Percentiles rank a stretch among this genome's conserved stretches.
Conservation (phyloP, 1,140 invertebrate species). For the Nymphalis io region DNA sequence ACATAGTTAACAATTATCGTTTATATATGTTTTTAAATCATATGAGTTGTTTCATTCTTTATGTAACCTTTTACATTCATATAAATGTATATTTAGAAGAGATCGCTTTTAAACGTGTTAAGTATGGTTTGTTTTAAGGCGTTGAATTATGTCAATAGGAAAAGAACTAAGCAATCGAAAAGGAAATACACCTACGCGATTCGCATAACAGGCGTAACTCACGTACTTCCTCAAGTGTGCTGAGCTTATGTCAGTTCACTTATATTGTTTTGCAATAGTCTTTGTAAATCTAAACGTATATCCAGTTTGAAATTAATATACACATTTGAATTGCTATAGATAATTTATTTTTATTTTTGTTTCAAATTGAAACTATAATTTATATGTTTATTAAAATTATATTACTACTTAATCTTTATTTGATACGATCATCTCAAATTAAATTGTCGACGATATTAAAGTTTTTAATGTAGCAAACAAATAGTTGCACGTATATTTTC, state of each 20-base stretch:
- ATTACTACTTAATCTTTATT: neutral
- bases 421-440: neutral
- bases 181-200: slow-evolving; percentile 45
- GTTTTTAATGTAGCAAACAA: neutral
- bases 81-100: slow-evolving; percentile 6
- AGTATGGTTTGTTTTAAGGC: slow-evolving; percentile 26
- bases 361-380: too few relatives aligned
- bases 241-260: slow-evolving; percentile 22
- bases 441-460: neutral
- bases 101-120: slow-evolving; percentile 9
- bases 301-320: neutral
- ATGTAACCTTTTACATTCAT: neutral
- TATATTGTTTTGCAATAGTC: slow-evolving; percentile 16
- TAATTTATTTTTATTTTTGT: too few relatives aligned
- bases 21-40: too few relatives aligned
- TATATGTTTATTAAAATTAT: too few relatives aligned
- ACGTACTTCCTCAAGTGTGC: slow-evolving; percentile 44
- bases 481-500: neutral
- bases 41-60: too few relatives aligned
- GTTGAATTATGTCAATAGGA: slow-evolving; percentile 50
- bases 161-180: slow-evolving; percentile 43
- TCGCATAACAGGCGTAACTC: slow-evolving; percentile 39
- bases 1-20: too few relatives aligned
- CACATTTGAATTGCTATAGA: neutral
- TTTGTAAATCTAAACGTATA: neutral